Base-by-base conservation (phyloP, 2,797 vertebrate species). In the Toxotes lorentzi region DNA sequence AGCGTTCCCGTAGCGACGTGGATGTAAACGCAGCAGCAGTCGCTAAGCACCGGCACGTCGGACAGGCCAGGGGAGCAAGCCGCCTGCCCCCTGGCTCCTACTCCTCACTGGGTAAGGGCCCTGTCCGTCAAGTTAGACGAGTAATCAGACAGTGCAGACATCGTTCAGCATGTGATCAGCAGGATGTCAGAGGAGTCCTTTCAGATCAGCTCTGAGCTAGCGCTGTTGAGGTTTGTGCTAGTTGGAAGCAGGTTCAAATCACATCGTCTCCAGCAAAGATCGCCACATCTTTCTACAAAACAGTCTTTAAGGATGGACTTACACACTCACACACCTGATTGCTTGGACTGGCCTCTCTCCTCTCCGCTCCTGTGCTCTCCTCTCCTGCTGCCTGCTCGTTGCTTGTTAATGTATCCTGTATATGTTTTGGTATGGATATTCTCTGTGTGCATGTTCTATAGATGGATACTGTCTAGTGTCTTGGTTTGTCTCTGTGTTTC, bases 1-100 rank as follows among this genome's bases (percentile, higher is more conserved):
- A 98, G 84, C 96, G 98, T 13, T 99, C 98, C 67, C 96, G 97
- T 85, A 99, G 98, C 0, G 98, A 99, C 76, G 97, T 99, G 4
- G 98, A 99, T 1, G 98, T 99, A 51, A 98, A 99, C 0, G 97
- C 98, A 24, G 98, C 97, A 0, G 96, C 98, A 0, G 96, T 97
- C 0, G 97, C 98, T 21, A 99, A 98, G 91, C 96, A 96, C 0
- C 97, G 97, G 69, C 96, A 97, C 4, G 82, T 95, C 1, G 96
- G 96, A 3, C 96, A 96, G 90, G 9, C 94, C 2, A 86, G 92
- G 60, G 94, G 90, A 27, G 81, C 94, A 0, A 95, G 96, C 24
- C 95, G 96, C n/a, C 86, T 98, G 60, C 93, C 96, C 67, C 95
- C 97, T 0, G 97, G 97, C 11, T 97, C 97, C 86, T 99, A 97